Percentiles rank a stretch among this genome's conserved stretches.
Conservation (phyloP, 2,888 invertebrate genomes). For the Mantis religiosa region DNA sequence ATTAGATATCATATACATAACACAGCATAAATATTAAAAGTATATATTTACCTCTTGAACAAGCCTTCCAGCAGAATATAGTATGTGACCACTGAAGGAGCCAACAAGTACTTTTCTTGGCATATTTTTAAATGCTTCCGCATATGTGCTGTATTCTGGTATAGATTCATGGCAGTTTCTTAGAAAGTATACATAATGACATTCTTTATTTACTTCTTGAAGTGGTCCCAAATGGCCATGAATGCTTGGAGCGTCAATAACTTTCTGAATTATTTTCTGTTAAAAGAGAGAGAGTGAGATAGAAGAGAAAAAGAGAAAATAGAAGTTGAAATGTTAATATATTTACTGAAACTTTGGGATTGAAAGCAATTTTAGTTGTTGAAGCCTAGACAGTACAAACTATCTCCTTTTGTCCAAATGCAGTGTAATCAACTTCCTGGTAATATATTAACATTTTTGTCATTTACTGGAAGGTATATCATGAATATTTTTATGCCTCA, state of each 20-base stretch:
- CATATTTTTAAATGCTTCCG: neutral
- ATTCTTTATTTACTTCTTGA: neutral
- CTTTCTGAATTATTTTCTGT: neutral
- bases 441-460: too few relatives aligned
- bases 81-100: neutral
- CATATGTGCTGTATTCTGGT: neutral
- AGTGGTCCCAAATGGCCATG: neutral
- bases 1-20: too few relatives aligned
- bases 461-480: too few relatives aligned
- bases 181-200: neutral
- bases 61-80: neutral
- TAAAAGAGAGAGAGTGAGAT: neutral
- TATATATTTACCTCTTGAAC: neutral
- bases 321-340: too few relatives aligned
- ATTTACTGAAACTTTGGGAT: too few relatives aligned
- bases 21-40: too few relatives aligned
- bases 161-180: neutral
- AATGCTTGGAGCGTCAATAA: neutral
- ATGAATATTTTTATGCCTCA: too few relatives aligned
- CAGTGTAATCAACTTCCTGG: too few relatives aligned
- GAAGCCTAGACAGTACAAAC: too few relatives aligned
- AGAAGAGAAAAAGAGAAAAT: neutral
- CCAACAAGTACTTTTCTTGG: neutral
- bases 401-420: too few relatives aligned
- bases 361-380: too few relatives aligned